Base-by-base conservation (phyloP, 2,797 vertebrate species). In the Taeniopygia guttata region DNA sequence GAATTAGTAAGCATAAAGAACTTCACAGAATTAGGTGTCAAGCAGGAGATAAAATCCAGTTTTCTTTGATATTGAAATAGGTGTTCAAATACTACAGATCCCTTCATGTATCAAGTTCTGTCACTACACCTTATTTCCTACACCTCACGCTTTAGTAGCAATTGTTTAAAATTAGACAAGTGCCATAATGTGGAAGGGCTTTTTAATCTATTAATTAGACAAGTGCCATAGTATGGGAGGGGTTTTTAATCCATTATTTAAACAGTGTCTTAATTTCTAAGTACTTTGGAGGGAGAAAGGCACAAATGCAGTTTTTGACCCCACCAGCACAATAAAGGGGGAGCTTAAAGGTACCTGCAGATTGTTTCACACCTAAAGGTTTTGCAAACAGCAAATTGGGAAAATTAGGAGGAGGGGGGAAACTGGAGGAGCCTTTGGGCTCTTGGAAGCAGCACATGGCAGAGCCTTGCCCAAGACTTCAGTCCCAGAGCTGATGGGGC, bases 11-110 rank as follows among this genome's bases (percentile, higher is more conserved):
- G 70, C 79, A 74, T 32, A 84, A 85, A 88, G 80, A 90, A 79
- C 67, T 70, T 82, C 85, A 79, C 20, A 76, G 85, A 85, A 73
- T 46, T 76, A 69, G 63, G 79, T 46, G 92, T 81, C 59, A 84
- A 93, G 70, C 55, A 84, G 87, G 55, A 88, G 67, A 75, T 59
- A 94, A 94, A 93, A 90, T 46, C 32, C 48, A 36, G 7, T 78
- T 84, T 81, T 62, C 77, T 95, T 92, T 96, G 85, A 94, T 94
- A 87, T 74, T 88, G 91, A 95, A 91, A 96, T 66, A 75, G 66
- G 52, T 89, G 66, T 67, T 95, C 84, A 81, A 58, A 67, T 82
- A 62, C 59, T 92, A 87, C 85, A 88, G 85, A 69, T 49, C 36
- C 72, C 82, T 78, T 49, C n/a, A 2, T n/a, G 48, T 77, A 80